Conservation (phyloP, 2,113 vertebrate species). For the Gavialis gangeticus region DNA sequence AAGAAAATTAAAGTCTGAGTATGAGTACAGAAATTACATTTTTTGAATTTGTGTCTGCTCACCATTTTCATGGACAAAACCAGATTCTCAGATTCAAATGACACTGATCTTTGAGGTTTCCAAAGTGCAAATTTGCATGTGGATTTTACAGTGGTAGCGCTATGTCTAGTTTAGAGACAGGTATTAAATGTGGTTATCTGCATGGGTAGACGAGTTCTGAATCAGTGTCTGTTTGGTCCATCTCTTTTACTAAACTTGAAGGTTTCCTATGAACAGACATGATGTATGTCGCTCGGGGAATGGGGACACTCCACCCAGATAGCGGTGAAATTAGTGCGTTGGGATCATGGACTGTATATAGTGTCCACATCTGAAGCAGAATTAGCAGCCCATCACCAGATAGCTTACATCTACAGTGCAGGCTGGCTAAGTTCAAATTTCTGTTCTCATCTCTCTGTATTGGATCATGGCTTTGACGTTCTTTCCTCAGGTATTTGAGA, state of each 20-base stretch:
- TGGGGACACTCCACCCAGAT: slow-evolving; percentile 68
- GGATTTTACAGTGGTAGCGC: slow-evolving; percentile 55
- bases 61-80: neutral
- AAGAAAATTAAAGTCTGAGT: neutral
- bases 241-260: slow-evolving; percentile 10
- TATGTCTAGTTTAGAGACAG: slow-evolving; percentile 24
- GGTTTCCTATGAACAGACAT: slow-evolving; percentile 48
- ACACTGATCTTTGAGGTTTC: neutral
- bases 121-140: neutral
- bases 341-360: slow-evolving; percentile 18
- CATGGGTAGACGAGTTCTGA: slow-evolving; percentile 37
- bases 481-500: slow-evolving; percentile 32
- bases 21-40: neutral
- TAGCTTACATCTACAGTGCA: slow-evolving; percentile 21
- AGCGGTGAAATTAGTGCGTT: slow-evolving; percentile 35
- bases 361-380: neutral
- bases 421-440: neutral
- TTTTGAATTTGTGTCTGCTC: slow-evolving; percentile 1
- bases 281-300: slow-evolving; percentile 59
- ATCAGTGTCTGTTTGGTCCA: slow-evolving; percentile 52
- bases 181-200: slow-evolving; percentile 66
- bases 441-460: neutral
- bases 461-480: neutral
- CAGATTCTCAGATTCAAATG: neutral
- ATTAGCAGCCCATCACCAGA: slow-evolving; percentile 30